A percentile compares a stretch with the other conserved stretches of the same genome.
phyloP scores from a whole-genome alignment of 1,140 invertebrate species.

The Pseudomyrmex cubaensis region DNA sequence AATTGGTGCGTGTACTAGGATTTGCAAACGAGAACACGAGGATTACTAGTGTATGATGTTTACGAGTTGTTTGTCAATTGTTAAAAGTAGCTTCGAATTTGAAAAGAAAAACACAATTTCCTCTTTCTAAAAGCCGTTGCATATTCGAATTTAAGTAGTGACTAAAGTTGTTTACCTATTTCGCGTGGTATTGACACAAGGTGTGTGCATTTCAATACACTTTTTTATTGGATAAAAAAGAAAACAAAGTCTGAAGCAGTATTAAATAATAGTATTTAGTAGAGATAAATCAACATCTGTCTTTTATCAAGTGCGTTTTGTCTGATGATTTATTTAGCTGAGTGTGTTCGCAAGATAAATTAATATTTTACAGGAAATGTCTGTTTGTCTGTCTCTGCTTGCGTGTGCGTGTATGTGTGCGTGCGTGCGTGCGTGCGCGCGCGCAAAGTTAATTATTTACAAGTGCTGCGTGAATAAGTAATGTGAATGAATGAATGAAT shows the following conservation, averaged over 20 bases:
- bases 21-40: not conserved
- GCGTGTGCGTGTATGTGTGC: too few species aligned
- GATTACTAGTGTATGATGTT: not conserved
- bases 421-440: too few species aligned
- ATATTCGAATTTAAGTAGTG: not conserved
- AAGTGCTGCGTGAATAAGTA: not conserved
- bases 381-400: too few species aligned
- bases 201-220: not conserved
- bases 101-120: conserved; percentile 26
- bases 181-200: not conserved
- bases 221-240: not conserved
- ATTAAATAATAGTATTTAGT: not conserved
- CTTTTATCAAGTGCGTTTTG: not conserved
- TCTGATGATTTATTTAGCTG: not conserved
- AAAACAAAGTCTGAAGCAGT: not conserved
- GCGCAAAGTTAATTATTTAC: not conserved
- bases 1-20: not conserved
- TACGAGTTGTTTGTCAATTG: not conserved
- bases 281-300: conserved; percentile 11
- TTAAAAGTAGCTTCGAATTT: not conserved
- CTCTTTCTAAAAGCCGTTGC: not conserved
- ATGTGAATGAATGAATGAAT: not conserved
- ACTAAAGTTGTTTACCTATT: not conserved
- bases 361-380: not conserved
- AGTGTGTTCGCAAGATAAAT: not conserved